Percentiles rank a stretch among this genome's conserved stretches.
Evolutionary conservation across 2,888 invertebrate genomes (phyloP).

Genomic region (Drosophila mulleri): DNA sequence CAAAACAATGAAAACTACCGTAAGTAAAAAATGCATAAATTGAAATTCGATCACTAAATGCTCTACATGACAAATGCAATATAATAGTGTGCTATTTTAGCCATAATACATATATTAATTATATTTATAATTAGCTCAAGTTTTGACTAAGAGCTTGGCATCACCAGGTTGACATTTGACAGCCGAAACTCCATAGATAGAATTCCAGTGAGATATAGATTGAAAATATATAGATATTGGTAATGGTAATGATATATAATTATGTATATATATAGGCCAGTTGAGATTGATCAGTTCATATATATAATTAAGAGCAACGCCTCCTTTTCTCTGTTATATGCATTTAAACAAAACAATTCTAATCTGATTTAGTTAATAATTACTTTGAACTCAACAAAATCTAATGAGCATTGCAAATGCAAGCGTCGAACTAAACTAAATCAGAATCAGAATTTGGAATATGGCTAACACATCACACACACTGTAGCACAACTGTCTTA

Average conservation of each 20-base stretch:
- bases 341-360: no score
- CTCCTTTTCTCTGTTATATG: no score
- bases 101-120: not conserved
- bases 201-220: not conserved
- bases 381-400: no score
- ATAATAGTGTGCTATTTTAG: not conserved
- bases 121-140: not conserved
- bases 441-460: not conserved
- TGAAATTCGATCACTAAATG: conserved; percentile 1
- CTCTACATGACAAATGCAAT: conserved; percentile 10
- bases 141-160: not conserved
- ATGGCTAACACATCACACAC: not conserved
- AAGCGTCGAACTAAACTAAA: not conserved
- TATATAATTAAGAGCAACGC: no score
- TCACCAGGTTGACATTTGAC: not conserved
- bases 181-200: not conserved
- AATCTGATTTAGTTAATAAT: no score
- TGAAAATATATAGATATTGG: not conserved
- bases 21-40: not conserved
- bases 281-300: no score
- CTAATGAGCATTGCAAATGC: no score
- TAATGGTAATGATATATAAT: not conserved
- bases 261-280: not conserved
- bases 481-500: no score
- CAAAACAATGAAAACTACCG: conserved; percentile 39